phyloP scores from a whole-genome alignment of 2,888 invertebrate species.

The Papilio protenor region DNA sequence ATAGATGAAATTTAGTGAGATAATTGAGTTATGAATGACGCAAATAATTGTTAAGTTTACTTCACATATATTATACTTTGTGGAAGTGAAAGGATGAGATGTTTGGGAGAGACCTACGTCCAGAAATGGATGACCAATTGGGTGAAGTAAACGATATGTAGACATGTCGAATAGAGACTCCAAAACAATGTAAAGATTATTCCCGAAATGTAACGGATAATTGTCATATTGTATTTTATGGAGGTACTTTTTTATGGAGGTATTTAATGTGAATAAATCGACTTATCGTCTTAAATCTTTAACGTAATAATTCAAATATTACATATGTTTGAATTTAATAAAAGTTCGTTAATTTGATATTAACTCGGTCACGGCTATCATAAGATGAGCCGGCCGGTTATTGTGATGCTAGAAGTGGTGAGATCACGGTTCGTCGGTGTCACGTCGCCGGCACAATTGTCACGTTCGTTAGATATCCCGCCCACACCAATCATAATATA shows the following conservation, averaged over 20 bases:
- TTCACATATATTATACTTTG: background rate
- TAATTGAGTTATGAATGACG: background rate
- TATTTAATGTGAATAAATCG: background rate
- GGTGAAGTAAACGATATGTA: background rate
- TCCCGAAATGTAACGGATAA: background rate
- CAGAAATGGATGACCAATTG: background rate
- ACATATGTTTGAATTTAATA: slow-evolving; percentile 11
- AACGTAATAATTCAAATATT: background rate
- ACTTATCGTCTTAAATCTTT: background rate
- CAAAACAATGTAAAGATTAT: background rate
- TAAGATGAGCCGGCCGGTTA: slow-evolving; percentile 54
- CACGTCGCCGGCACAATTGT: slow-evolving; percentile 70
- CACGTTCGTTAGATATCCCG: slow-evolving; percentile 64
- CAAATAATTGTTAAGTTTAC: background rate
- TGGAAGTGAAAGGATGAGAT: background rate
- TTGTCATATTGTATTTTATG: background rate
- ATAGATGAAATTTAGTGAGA: background rate
- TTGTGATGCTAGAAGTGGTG: slow-evolving; percentile 54
- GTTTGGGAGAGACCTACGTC: background rate
- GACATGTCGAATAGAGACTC: background rate
- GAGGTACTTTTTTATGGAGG: background rate
- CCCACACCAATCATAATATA: slow-evolving; percentile 45
- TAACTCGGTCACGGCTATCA: slow-evolving; percentile 48
- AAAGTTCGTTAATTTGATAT: slow-evolving; percentile 44
- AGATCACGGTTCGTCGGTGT: slow-evolving; percentile 64